Evolutionary conservation across 2,113 vertebrate species (phyloP).

Genomic region (Rhodinocichla rosea): DNA sequence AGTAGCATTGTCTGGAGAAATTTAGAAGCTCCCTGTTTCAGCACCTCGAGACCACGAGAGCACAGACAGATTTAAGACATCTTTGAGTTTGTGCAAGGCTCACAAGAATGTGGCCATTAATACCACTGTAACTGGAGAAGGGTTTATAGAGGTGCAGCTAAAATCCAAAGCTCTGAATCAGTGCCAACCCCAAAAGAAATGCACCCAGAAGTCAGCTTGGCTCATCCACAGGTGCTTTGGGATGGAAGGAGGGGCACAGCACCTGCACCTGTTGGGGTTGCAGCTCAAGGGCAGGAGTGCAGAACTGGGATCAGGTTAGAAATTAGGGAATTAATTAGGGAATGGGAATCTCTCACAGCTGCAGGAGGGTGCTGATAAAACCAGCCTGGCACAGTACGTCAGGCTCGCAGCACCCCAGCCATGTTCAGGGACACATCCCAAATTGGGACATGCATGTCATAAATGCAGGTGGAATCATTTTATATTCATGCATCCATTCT

Average conservation of each 20-base stretch:
- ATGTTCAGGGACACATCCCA: background rate
- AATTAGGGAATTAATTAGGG: background rate
- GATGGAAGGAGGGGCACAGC: background rate
- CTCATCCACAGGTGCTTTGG: background rate
- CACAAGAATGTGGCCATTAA: background rate
- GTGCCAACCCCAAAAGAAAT: background rate
- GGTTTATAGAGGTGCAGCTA: background rate
- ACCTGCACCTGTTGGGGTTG: background rate
- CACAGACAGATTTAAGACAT: constrained; percentile 16
- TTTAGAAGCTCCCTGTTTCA: background rate
- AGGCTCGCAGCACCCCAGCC: background rate
- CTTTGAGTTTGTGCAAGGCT: background rate
- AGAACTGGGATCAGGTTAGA: background rate
- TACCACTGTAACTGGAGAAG: background rate
- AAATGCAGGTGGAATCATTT: background rate
- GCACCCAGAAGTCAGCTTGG: background rate
- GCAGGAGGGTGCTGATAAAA: background rate
- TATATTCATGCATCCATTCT: background rate
- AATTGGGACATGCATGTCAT: fast-evolving
- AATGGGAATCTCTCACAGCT: background rate
- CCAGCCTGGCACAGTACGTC: background rate
- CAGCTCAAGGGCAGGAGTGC: background rate
- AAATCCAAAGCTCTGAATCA: background rate
- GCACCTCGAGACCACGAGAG: background rate
- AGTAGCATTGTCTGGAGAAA: background rate